Conservation (phyloP, 2,888 invertebrate species). For the Lagria hirta region DNA sequence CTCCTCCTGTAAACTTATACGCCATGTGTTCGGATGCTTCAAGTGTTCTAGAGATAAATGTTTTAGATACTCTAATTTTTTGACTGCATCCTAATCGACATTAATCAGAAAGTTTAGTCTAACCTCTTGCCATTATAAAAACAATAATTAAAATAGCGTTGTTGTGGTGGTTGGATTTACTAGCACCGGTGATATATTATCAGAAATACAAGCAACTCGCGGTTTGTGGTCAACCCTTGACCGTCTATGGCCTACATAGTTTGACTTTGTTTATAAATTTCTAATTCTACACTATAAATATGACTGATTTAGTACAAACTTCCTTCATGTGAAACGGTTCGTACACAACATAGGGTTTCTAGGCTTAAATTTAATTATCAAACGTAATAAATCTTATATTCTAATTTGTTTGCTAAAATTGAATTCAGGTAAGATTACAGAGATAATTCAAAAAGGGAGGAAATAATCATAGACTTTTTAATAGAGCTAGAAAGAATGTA, state of each 20-base stretch:
- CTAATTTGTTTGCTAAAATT: conserved; percentile 18
- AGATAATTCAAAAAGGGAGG: no score
- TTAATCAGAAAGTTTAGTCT: no score
- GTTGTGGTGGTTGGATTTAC: conserved; percentile 38
- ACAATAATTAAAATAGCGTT: conserved; percentile 29
- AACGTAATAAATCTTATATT: conserved; percentile 22
- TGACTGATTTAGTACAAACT: conserved; percentile 30
- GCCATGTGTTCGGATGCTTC: no score
- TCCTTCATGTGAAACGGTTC: conserved; percentile 1
- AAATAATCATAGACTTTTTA: no score
- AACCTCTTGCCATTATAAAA: conserved; percentile 28
- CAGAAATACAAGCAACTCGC: conserved; percentile 42
- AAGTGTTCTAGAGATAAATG: no score
- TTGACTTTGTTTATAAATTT: conserved; percentile 29
- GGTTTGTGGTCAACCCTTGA: conserved; percentile 42
- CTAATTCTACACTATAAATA: conserved; percentile 32
- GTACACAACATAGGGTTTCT: conserved; percentile 5
- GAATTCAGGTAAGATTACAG: conserved; percentile 1
- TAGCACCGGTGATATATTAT: conserved; percentile 44
- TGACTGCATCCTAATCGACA: no score
- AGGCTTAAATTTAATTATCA: conserved; percentile 29
- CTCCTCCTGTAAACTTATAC: no score
- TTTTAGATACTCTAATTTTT: no score
- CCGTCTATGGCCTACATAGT: conserved; percentile 36
- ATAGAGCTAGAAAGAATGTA: no score